phyloP scores from a whole-genome alignment of 2,888 invertebrate species.

The Meloe dianella region DNA sequence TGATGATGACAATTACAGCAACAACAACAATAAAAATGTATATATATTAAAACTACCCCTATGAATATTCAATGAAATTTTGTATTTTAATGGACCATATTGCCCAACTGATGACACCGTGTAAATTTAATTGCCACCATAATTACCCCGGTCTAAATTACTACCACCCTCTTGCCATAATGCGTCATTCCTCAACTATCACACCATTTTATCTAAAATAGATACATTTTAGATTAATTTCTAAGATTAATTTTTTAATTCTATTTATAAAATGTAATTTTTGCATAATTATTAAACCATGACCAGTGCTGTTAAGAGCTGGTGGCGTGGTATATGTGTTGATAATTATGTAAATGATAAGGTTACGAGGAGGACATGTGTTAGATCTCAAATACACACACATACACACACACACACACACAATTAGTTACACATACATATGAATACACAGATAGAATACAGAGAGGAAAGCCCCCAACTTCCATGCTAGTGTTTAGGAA shows the following conservation, averaged over 20 bases:
- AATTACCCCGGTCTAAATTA: slow-evolving; percentile 37
- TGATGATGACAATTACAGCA: too few species aligned
- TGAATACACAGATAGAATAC: not conserved
- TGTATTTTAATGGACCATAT: slow-evolving; percentile 38
- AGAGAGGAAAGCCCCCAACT: slow-evolving; percentile 16
- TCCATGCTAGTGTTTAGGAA: slow-evolving; percentile 42
- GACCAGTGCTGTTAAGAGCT: not conserved
- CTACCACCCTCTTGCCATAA: slow-evolving; percentile 15
- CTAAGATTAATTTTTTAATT: slow-evolving; percentile 39
- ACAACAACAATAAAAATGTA: slow-evolving; percentile 16
- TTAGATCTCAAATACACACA: slow-evolving; percentile 16
- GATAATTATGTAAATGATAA: slow-evolving; percentile 34
- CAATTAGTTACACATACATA: not conserved
- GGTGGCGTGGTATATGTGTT: slow-evolving; percentile 26
- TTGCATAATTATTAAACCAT: slow-evolving; percentile 11
- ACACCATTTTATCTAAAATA: slow-evolving; percentile 55
- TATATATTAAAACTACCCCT: not conserved
- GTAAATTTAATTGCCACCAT: slow-evolving; percentile 42
- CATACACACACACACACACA: not conserved
- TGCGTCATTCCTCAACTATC: slow-evolving; percentile 49
- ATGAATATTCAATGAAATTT: slow-evolving; percentile 14
- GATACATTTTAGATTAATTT: slow-evolving; percentile 57
- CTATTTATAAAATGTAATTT: slow-evolving; percentile 1
- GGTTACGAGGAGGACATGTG: slow-evolving; percentile 30
- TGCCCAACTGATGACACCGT: slow-evolving; percentile 40